Percentiles rank a stretch among this genome's conserved stretches.
These are phyloP conservation scores for Notarius lentiginosus DNA, from an alignment of 2,113 vertebrate genomes.

Conservation along the genomic window DNA sequence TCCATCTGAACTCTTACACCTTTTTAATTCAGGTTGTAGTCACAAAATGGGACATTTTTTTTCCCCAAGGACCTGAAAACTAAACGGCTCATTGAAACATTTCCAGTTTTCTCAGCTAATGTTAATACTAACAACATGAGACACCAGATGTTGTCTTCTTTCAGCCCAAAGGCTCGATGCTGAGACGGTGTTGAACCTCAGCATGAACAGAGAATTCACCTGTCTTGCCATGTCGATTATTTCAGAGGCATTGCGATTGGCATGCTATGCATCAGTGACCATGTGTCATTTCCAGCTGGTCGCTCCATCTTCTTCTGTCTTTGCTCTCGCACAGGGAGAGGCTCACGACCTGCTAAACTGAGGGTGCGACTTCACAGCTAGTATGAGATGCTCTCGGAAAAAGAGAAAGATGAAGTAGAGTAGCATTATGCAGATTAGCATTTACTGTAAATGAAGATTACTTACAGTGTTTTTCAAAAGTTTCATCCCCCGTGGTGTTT, in stretches of 20 bases:
- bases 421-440: neutral
- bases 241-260: conserved; percentile 46
- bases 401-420: neutral
- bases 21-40: neutral
- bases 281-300: conserved; percentile 50
- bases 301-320: neutral
- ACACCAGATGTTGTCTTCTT: neutral
- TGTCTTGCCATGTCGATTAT: conserved; percentile 5
- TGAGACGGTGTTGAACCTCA: neutral
- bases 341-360: conserved; percentile 55
- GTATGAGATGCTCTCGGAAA: conserved; percentile 21
- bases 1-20: neutral
- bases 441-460: conserved; percentile 3
- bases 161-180: neutral
- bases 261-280: conserved; percentile 53
- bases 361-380: conserved; percentile 54
- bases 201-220: conserved; percentile 10
- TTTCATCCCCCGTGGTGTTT: too few relatives aligned
- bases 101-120: neutral
- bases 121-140: neutral
- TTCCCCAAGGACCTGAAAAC: neutral
- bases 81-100: neutral
- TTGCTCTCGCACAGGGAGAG: conserved; percentile 20
- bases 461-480: neutral
- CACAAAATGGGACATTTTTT: neutral